Evolutionary conservation across 2,113 vertebrate genomes (phyloP), one percentile per base, ranked within the genome.

Genomic region (Vicugna pacos): DNA sequence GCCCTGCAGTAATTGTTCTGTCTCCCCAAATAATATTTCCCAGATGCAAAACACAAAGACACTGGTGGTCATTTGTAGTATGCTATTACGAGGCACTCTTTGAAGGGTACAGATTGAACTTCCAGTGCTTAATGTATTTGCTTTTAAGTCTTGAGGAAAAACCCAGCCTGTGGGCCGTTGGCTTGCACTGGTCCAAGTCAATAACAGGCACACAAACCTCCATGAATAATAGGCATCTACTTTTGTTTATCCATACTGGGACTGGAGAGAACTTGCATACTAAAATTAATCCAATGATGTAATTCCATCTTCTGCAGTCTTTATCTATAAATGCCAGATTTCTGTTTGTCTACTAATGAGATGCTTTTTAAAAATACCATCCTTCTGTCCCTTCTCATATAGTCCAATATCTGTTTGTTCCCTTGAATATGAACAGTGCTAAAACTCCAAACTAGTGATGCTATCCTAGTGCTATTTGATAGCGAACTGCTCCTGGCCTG

Each of bases 361-460:
- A 28, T 65, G 56, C n/a, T 42, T 94, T 89, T 58, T 56, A 94
- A 42, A 42, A 42, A 42, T 4, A 58, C 35, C 20, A 65, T 83
- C 67, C 17, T 65, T 81, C 48, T 56, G 0, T 72, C n/a, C 79
- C 35, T 73, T 87, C 22, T 56, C 22, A 24, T 48, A 26, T 87
- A 81, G 67, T 35, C 28, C 5, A 30, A 46, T 64, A 65, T 17
- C 12, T 54, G 15, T 35, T 70, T 79, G n/a, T 24, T 76, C 28
- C 30, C 32, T 87, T 91, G 62, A 73, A 92, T 42, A 92, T 86
- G 54, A 85, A 72, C n/a, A 62, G 80, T 84, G 32, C 54, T 86
- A 12, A 46, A 52, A 65, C 54, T 92, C 54, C 65, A 75, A 95
- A 56, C 89, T 95, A 64, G 62, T 73, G 56, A 64, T 65, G 28